Base-by-base conservation (phyloP, 1,140 invertebrate species). In the Hyphantria cunea region DNA sequence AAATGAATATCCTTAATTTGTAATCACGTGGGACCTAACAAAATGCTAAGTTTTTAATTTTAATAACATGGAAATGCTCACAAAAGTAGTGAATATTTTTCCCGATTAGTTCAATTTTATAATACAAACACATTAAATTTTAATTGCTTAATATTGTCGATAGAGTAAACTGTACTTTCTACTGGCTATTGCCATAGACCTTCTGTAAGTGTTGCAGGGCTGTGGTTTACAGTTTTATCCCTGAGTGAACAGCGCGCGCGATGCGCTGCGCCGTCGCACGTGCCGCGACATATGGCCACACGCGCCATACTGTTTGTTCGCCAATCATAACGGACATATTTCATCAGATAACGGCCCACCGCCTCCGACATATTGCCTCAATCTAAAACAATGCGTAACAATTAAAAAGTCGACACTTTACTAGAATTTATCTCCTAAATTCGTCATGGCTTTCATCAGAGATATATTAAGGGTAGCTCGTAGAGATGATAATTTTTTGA, bases 261-360 rank as follows among this genome's bases (percentile, higher is more conserved):
- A 86, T 85, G 87, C 87, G 41, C 41, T n/a, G n/a, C n/a, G 84
- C 84, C 52, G 64, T 82, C 87, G 85, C 87, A 90, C 87, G 87
- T 90, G 87, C 87, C 87, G 78, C 87, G 87, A 78, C 87, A 90
- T 90, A 86, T 90, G 87, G 86, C 75, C 65, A 64, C 77, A n/a
- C 41, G 74, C 74, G 85, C 83, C 87, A 90, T 90, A 90, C 81
- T 90, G 87, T 90, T 90, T 90, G 87, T 89, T 90, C 83, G 87
- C 85, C 86, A 90, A 90, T 90, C 87, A 90, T 90, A 90, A 90
- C 87, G 86, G 86, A 89, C 86, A 90, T 90, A 87, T 86, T 87
- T 90, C 87, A 90, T 90, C 87, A 86, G 86, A 89, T 90, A 90
- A 89, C 86, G 86, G 86, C 79, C 68, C 71, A 58, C 76, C 79